A percentile compares a stretch with the other conserved stretches of the same genome.
Conservation (phyloP, 2,797 vertebrate genomes). For the Sus cebifrons region DNA sequence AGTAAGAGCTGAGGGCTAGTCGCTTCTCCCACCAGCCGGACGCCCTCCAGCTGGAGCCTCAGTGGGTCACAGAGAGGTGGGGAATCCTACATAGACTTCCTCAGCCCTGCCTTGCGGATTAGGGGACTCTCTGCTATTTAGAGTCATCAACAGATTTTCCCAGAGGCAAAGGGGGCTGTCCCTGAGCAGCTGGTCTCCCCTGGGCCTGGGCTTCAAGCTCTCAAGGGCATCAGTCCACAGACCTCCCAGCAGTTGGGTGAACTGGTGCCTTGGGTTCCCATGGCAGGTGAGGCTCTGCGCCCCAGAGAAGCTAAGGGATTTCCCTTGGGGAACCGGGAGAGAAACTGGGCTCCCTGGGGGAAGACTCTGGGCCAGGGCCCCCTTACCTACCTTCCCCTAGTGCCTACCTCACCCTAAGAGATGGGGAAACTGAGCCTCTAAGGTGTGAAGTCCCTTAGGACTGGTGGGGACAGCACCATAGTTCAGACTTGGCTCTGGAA, state of each 20-base stretch:
- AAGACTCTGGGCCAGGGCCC: too few relatives aligned
- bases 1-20: neutral
- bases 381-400: neutral
- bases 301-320: neutral
- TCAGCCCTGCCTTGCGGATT: neutral
- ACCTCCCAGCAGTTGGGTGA: neutral
- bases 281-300: fast-evolving
- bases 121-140: neutral
- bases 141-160: conserved; percentile 20
- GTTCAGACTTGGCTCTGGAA: fast-evolving
- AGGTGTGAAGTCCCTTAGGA: fast-evolving
- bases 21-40: neutral
- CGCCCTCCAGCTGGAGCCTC: neutral
- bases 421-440: neutral
- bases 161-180: neutral
- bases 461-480: fast-evolving
- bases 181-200: neutral
- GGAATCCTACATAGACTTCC: neutral
- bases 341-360: neutral
- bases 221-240: fast-evolving
- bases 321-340: too few relatives aligned
- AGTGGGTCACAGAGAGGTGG: neutral
- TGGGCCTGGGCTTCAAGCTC: neutral
- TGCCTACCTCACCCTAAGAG: neutral
- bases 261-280: fast-evolving